phyloP scores from a whole-genome alignment of 2,113 vertebrate species.

The Herpetotheres cachinnans region DNA sequence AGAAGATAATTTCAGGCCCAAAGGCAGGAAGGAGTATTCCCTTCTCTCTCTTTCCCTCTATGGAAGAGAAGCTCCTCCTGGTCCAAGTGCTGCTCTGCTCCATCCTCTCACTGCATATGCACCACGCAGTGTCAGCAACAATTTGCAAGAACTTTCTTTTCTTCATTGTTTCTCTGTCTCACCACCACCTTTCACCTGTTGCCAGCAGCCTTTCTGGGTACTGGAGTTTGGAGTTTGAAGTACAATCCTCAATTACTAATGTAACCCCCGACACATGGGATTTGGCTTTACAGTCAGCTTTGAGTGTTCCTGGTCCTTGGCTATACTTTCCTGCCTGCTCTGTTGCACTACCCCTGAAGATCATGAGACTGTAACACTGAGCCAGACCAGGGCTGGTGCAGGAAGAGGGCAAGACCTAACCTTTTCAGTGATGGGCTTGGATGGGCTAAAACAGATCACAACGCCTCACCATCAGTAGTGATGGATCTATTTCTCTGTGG shows the following conservation, averaged over 20 bases:
- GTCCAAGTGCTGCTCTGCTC: background rate
- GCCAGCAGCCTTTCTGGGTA: background rate
- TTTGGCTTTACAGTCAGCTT: constrained; percentile 7
- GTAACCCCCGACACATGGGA: background rate
- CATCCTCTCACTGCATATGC: background rate
- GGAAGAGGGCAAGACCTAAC: background rate
- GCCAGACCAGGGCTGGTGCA: background rate
- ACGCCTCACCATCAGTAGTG: background rate
- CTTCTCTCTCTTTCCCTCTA: background rate
- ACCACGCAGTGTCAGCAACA: background rate
- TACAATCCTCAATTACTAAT: background rate
- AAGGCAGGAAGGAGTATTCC: background rate
- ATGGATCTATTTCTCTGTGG: background rate
- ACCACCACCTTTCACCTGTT: background rate
- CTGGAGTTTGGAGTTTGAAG: background rate
- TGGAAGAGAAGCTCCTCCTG: background rate
- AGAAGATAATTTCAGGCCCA: background rate
- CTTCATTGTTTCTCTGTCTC: background rate
- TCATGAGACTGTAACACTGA: background rate
- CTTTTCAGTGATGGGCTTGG: background rate
- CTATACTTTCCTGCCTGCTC: background rate
- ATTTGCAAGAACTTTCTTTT: background rate
- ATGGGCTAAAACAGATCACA: background rate
- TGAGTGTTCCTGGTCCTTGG: background rate
- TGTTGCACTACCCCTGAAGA: background rate